phyloP scores from a whole-genome alignment of 2,797 vertebrate genomes.

The Anguilla megastoma region DNA sequence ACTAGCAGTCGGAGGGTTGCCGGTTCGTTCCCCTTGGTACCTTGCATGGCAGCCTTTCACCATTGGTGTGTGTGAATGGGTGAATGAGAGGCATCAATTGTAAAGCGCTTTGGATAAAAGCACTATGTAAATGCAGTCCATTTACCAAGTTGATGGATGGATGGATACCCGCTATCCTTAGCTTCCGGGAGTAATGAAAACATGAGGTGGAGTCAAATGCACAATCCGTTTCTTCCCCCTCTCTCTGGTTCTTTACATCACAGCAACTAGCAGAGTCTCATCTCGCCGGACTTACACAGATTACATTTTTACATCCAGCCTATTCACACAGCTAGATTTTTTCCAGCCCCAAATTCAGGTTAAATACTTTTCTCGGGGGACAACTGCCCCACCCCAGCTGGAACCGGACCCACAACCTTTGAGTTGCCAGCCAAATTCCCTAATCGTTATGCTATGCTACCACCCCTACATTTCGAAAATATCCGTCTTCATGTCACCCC shows the following conservation, averaged over 20 bases:
- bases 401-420: neutral
- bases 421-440: neutral
- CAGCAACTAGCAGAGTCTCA: neutral
- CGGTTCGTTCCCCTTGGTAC: too few species aligned
- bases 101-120: too few species aligned
- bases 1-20: too few species aligned
- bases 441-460: neutral
- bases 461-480: neutral
- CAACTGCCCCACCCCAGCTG: neutral
- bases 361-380: neutral
- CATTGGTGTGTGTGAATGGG: too few species aligned
- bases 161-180: too few species aligned
- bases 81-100: too few species aligned
- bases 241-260: neutral
- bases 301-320: neutral
- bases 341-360: neutral
- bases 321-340: neutral
- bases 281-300: neutral
- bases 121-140: too few species aligned
- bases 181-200: too few species aligned
- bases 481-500: neutral
- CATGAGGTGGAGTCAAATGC: too few species aligned
- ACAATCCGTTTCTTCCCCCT: neutral
- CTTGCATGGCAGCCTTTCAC: too few species aligned
- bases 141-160: too few species aligned